Conservation (phyloP, 1,140 invertebrate species). For the Brachionus plicatilis region DNA sequence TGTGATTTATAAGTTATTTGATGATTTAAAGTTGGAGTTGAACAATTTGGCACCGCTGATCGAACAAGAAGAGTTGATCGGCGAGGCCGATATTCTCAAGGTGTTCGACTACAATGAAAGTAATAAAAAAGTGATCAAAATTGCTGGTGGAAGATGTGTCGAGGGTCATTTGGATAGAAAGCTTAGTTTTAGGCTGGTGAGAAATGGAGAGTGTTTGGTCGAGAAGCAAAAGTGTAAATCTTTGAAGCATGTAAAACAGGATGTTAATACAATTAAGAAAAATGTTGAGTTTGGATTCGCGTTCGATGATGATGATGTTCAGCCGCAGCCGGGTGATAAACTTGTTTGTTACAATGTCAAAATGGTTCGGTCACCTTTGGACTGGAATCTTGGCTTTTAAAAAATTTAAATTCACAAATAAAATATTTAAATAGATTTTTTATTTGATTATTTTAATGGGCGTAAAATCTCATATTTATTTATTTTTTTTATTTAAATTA, state of each 20-base stretch:
- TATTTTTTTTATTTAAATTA: too few relatives aligned
- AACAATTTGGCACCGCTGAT: conserved; percentile 66
- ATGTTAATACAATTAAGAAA: conserved; percentile 74
- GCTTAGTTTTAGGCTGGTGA: conserved; percentile 65
- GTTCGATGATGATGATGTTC: conserved; percentile 63
- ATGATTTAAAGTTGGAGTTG: conserved; percentile 76
- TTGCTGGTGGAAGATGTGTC: conserved; percentile 78
- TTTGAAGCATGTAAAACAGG: conserved; percentile 80
- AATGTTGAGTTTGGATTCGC: conserved; percentile 80
- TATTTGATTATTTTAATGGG: background rate
- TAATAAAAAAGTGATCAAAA: conserved; percentile 68
- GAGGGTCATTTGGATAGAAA: conserved; percentile 70
- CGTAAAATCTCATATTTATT: conserved; percentile 11
- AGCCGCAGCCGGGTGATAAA: conserved; percentile 69
- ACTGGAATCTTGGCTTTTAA: conserved; percentile 78
- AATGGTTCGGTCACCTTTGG: conserved; percentile 62
- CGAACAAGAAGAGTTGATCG: conserved; percentile 70
- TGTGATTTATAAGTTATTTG: conserved; percentile 83
- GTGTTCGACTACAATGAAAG: conserved; percentile 75
- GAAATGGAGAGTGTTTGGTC: conserved; percentile 67
- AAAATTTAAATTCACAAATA: background rate
- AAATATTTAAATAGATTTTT: background rate
- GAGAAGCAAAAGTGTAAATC: conserved; percentile 60
- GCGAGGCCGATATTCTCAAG: conserved; percentile 78
- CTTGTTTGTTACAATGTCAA: conserved; percentile 70